These are phyloP conservation scores for Steinernema hermaphroditum DNA, from an alignment of 2,888 invertebrate genomes.

Conservation along the genomic window DNA sequence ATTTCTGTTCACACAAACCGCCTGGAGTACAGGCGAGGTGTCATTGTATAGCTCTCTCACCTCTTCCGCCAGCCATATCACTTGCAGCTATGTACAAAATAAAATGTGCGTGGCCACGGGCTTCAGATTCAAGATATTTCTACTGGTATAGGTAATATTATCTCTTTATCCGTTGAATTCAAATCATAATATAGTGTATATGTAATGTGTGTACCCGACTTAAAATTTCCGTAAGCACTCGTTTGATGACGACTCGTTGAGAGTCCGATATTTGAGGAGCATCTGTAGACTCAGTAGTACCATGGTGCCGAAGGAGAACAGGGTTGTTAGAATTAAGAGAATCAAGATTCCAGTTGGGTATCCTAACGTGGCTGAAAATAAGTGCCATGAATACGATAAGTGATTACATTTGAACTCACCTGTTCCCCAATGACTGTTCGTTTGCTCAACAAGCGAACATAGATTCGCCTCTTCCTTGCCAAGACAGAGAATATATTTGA, in stretches of 20 bases:
- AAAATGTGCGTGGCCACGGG: too few species aligned
- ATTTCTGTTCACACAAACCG: too few species aligned
- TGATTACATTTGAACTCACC: background rate
- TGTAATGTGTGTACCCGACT: constrained; percentile 5
- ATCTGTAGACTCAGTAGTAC: background rate
- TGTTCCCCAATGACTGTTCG: background rate
- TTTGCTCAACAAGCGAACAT: background rate
- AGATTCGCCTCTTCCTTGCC: background rate
- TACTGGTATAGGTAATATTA: too few species aligned
- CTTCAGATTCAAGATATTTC: too few species aligned
- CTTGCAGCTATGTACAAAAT: too few species aligned
- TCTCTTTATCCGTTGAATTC: too few species aligned
- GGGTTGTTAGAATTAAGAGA: background rate
- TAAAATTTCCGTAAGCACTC: constrained; percentile 19
- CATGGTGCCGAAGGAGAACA: constrained; percentile 15
- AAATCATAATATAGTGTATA: too few species aligned
- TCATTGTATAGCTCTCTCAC: too few species aligned
- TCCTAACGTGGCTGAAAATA: background rate
- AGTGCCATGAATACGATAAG: background rate
- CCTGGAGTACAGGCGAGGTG: too few species aligned
- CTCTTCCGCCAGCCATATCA: too few species aligned
- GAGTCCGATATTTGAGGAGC: constrained; percentile 4
- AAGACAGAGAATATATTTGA: constrained; percentile 26
- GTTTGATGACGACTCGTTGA: constrained; percentile 5
- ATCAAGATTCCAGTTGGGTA: background rate